phyloP scores from a whole-genome alignment of 2,113 vertebrate species.

The Stomatorhinus ivindoensis region DNA sequence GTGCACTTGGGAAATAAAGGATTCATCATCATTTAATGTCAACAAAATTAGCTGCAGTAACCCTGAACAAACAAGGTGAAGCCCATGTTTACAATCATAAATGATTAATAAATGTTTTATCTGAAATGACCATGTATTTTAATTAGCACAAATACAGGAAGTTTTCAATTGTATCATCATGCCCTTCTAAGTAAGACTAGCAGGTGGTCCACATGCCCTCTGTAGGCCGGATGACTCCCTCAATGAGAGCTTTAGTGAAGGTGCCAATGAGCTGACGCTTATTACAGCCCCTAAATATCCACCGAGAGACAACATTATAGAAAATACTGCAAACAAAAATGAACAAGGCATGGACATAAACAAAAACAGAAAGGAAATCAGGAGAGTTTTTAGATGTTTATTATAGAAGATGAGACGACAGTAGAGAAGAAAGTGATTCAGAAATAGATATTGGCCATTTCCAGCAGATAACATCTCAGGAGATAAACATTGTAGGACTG shows the following conservation, averaged over 20 bases:
- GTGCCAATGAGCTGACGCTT: neutral
- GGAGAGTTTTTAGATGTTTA: constrained; percentile 48
- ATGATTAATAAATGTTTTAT: neutral
- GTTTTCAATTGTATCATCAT: neutral
- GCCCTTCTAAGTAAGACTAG: neutral
- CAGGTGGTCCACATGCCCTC: neutral
- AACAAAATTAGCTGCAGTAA: neutral
- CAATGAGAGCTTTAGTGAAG: neutral
- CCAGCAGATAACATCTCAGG: constrained; percentile 14
- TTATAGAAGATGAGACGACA: constrained; percentile 43
- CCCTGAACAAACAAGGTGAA: neutral
- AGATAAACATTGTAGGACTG: constrained; percentile 19
- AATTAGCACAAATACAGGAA: neutral
- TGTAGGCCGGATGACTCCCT: neutral
- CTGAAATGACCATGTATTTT: neutral
- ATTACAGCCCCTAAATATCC: neutral
- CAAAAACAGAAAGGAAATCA: constrained; percentile 28
- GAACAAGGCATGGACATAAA: constrained; percentile 18
- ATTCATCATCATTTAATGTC: neutral
- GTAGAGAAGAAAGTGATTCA: constrained; percentile 26
- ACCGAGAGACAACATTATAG: neutral
- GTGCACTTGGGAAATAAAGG: too few relatives aligned
- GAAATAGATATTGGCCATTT: constrained; percentile 25
- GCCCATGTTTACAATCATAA: neutral
- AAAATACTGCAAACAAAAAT: neutral